Evolutionary conservation across 1,140 invertebrate species (phyloP).

Genomic region (Trigoniulus corallinus): DNA sequence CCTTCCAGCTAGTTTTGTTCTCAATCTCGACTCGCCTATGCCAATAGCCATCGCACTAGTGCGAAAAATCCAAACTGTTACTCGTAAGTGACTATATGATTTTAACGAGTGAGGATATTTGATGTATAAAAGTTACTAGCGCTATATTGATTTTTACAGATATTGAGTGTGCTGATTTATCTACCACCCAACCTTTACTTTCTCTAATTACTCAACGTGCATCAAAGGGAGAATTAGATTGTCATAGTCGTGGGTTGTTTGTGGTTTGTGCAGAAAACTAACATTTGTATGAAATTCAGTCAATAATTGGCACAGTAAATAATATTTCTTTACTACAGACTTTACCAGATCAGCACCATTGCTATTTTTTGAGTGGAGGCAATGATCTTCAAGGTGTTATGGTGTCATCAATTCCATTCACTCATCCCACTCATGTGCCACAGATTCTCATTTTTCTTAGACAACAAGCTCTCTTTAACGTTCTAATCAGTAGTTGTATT

Average conservation of each 20-base stretch:
- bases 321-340: constrained; percentile 37
- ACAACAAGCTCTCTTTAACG: constrained; percentile 83
- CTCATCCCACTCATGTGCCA: constrained; percentile 83
- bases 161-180: constrained; percentile 48
- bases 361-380: constrained; percentile 72
- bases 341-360: constrained; percentile 79
- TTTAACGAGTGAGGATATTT: not conserved
- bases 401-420: constrained; percentile 71
- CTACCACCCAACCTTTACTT: constrained; percentile 46
- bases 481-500: constrained; percentile 70
- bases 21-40: constrained; percentile 69
- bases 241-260: constrained; percentile 51
- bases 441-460: constrained; percentile 65
- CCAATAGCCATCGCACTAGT: constrained; percentile 60
- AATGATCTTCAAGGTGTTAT: constrained; percentile 52
- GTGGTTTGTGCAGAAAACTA: constrained; percentile 60
- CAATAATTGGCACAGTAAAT: not conserved
- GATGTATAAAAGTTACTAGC: not conserved
- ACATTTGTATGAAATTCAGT: not conserved
- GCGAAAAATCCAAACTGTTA: constrained; percentile 52
- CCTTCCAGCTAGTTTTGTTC: constrained; percentile 75
- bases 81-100: constrained; percentile 20
- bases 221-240: constrained; percentile 47
- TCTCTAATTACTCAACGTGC: constrained; percentile 54
- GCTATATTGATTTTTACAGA: constrained; percentile 24